Evolutionary conservation across 2,888 invertebrate genomes (phyloP), one percentile per base, ranked within the genome.

Genomic region (Eupithecia subumbrata): DNA sequence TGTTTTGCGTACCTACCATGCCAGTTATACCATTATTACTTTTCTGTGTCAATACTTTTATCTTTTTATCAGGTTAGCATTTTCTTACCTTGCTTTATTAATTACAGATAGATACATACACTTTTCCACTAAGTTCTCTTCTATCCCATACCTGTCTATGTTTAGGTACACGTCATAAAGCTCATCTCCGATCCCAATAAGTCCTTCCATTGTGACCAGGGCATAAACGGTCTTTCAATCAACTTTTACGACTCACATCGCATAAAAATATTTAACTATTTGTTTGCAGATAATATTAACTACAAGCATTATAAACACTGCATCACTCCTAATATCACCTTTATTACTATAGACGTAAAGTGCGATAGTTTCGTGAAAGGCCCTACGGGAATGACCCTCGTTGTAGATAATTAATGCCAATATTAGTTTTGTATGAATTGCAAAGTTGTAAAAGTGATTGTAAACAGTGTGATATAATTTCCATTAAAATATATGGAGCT

Each of bases 181-280:
- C 60, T 60, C 60, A 60, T 67, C 84, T 83, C 82, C 82, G 84
- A 80, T 83, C 82, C 85, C 87, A 84, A 90, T 90, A 89, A 87
- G 84, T 87, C 84, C 72, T 16, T 67, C 82, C 80, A 87, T 91
- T 91, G 91, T 89, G 79, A 78, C 63, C 43, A 64, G 80, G 82
- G 82, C 86, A 91, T 91, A 89, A 93, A 90, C 85, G 82, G 82
- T 86, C 83, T 87, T 90, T 94, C 94, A 94, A 95, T 95, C 93
- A 93, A 88, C 82, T 88, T 94, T 95, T 95, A 95, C 93, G 94
- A 93, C 84, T 88, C 84, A 89, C 91, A 88, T 86, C 88, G 79
- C 93, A 91, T 94, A 94, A 94, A 95, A 94, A 93, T 94, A 91
- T 94, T 95, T 94, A 94, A 94, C 90, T 90, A 86, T 93, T 92